Percentiles rank a stretch among this genome's conserved stretches.
Evolutionary conservation across 2,888 invertebrate genomes (phyloP).

Genomic region (Tetheella fluctuosa): DNA sequence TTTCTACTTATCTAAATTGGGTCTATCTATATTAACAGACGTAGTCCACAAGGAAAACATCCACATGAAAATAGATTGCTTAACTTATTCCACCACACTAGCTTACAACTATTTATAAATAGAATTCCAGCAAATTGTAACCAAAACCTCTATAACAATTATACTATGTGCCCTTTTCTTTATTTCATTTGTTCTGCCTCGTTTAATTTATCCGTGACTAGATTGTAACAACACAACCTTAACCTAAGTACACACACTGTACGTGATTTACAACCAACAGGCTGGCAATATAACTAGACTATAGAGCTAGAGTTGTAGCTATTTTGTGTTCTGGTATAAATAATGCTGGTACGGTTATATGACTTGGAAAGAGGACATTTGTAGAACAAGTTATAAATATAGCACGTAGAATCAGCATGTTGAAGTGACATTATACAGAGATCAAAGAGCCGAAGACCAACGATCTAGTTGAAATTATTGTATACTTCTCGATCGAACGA

Average conservation of each 20-base stretch:
- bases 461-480: no score
- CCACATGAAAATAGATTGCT: no score
- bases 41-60: not conserved
- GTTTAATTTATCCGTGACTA: slow-evolving; percentile 8
- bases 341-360: not conserved
- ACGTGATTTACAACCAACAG: slow-evolving; percentile 5
- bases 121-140: not conserved
- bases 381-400: no score
- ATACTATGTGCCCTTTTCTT: not conserved
- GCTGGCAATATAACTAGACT: not conserved
- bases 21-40: not conserved
- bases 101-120: not conserved
- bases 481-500: no score
- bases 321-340: not conserved
- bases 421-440: no score
- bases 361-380: no score
- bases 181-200: not conserved
- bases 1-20: not conserved
- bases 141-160: not conserved
- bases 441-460: no score
- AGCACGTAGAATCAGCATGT: no score
- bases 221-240: slow-evolving; percentile 7
- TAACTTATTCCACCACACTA: no score
- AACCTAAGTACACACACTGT: not conserved
- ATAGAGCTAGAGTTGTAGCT: not conserved